Evolutionary conservation across 2,797 vertebrate species (phyloP), one percentile per base, ranked within the genome.

Genomic region (Telmatherina bonti): DNA sequence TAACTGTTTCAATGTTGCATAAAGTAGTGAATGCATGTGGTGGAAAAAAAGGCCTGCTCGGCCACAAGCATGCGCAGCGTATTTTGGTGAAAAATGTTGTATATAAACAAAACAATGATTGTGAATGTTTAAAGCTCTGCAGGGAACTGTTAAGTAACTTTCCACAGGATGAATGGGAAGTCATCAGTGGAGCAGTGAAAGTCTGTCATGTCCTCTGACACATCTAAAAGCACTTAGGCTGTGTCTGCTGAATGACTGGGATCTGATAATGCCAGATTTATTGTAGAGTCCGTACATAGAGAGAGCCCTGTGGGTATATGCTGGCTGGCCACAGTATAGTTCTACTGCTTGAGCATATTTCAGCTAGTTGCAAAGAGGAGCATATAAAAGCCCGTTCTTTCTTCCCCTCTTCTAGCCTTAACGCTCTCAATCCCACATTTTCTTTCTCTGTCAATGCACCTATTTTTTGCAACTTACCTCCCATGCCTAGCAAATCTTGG

Each of bases 231-330:
- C 89, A 86, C 90, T 93, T 88, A 86, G 85, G 65, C 83, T 85
- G 80, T 69, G 64, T 88, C 76, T 82, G 82, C 87, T 90, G 87
- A 86, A 87, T 84, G 88, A 87, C 89, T 85, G 57, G 68, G 70
- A 89, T 91, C 89, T 89, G 88, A 88, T 88, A 85, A 90, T 85
- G 81, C 79, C 79, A 86, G 89, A 93, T 92, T 90, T 91, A 91
- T 91, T 84, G 73, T 79, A 70, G 85, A 70, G 84, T 82, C 67
- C 26, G 61, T 84, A 67, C 81, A 70, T 57, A 79, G 82, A 70
- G 69, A 72, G 83, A 82, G 78, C 84, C 87, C 82, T 71, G 55
- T 81, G 85, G 87, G 85, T 73, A 72, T 70, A 56, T 16, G 60
- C 62, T 55, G 60, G 51, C 62, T 54, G 58, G 82, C 83, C 88